These are phyloP conservation scores for Clunio marinus DNA, from an alignment of 2,888 invertebrate species.

Conservation along the genomic window DNA sequence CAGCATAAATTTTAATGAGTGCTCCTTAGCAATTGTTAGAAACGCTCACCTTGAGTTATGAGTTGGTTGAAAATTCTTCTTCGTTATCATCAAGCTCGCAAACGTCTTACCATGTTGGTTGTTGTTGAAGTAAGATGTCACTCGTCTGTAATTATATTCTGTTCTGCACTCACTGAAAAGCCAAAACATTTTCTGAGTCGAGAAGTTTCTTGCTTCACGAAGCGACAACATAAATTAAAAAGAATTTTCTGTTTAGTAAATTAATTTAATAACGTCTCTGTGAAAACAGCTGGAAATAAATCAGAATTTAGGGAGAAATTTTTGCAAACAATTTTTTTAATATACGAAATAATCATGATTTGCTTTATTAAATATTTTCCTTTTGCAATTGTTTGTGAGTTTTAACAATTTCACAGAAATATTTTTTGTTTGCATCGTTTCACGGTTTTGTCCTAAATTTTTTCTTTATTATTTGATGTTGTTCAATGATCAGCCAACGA, in stretches of 20 bases:
- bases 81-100: background rate
- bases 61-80: background rate
- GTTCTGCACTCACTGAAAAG: background rate
- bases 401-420: constrained; percentile 37
- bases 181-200: background rate
- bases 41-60: no score
- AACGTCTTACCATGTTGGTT: background rate
- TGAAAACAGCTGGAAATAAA: background rate
- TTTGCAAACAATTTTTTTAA: background rate
- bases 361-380: constrained; percentile 9
- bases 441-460: background rate
- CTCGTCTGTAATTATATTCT: constrained; percentile 15
- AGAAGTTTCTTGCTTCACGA: background rate
- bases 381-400: background rate
- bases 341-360: background rate
- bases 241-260: background rate
- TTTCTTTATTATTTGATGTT: no score
- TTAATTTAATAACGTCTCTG: background rate
- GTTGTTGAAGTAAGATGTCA: constrained; percentile 26
- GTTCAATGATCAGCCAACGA: no score
- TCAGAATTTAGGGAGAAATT: background rate
- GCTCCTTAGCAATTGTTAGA: no score
- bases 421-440: constrained; percentile 1
- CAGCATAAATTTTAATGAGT: no score
- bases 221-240: background rate